Conservation (phyloP, 1,140 invertebrate genomes). For the Lordiphosa clarofinis region DNA sequence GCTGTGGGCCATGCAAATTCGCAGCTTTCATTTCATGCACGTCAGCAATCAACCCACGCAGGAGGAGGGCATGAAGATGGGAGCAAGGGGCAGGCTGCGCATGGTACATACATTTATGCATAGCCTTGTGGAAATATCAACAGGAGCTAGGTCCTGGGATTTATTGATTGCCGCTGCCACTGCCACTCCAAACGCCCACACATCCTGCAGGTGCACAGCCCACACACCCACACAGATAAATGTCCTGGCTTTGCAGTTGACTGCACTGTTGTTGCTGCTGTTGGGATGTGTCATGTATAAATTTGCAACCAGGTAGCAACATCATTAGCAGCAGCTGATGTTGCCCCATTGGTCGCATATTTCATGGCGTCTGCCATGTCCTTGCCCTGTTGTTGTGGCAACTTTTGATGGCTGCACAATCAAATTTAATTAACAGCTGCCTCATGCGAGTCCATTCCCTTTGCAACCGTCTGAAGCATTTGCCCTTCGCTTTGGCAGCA, state of each 20-base stretch:
- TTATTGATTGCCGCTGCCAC: slow-evolving; percentile 68
- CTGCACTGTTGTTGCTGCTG: slow-evolving; percentile 37
- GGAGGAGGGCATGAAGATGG: not conserved
- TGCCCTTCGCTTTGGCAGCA: slow-evolving; percentile 52
- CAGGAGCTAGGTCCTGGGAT: slow-evolving; percentile 71
- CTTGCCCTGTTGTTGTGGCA: slow-evolving; percentile 28
- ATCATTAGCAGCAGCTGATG: slow-evolving; percentile 37
- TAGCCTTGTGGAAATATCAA: slow-evolving; percentile 67
- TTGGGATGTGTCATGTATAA: slow-evolving; percentile 53
- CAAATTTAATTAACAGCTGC: slow-evolving; percentile 69
- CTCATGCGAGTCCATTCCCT: slow-evolving; percentile 8
- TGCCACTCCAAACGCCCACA: slow-evolving; percentile 43
- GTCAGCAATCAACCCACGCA: slow-evolving; percentile 59
- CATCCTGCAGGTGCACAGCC: slow-evolving; percentile 31
- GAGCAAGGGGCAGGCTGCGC: too few species aligned
- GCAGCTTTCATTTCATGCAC: slow-evolving; percentile 47
- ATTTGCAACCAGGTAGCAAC: slow-evolving; percentile 53
- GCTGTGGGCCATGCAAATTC: slow-evolving; percentile 43
- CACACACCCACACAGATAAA: slow-evolving; percentile 36
- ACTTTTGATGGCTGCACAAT: slow-evolving; percentile 54
- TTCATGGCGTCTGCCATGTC: slow-evolving; percentile 21
- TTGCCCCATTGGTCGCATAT: slow-evolving; percentile 13
- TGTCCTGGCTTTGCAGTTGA: slow-evolving; percentile 36
- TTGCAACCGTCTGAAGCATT: slow-evolving; percentile 22
- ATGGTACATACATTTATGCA: slow-evolving; percentile 63